Conservation (phyloP, 2,888 invertebrate species). For the Rapana venosa region DNA sequence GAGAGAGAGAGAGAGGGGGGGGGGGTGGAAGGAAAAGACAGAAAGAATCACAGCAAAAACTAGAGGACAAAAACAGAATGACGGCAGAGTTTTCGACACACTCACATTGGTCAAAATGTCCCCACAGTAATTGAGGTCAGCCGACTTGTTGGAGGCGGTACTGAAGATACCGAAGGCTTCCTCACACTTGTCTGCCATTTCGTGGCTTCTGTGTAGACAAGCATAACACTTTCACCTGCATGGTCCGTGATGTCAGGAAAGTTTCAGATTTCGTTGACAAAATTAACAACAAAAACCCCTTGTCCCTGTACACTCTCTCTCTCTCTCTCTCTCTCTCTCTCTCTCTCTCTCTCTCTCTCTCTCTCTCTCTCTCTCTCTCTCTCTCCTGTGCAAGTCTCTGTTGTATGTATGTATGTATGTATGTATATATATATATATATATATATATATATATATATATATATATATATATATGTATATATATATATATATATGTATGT, state of each 20-base stretch:
- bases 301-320: background rate
- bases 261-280: background rate
- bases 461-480: background rate
- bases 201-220: conserved; percentile 10
- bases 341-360: too few species aligned
- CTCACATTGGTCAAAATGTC: background rate
- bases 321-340: background rate
- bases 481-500: background rate
- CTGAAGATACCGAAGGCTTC: background rate
- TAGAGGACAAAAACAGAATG: background rate
- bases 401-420: background rate
- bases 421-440: background rate
- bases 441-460: conserved; percentile 29
- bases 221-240: background rate
- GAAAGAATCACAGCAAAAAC: background rate
- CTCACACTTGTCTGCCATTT: background rate
- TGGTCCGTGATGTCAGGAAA: background rate
- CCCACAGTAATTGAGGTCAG: background rate
- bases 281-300: background rate
- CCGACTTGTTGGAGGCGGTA: background rate
- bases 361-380: conserved; percentile 26
- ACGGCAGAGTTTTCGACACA: background rate
- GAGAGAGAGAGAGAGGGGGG: too few species aligned
- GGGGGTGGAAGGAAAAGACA: too few species aligned
- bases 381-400: background rate